These are phyloP conservation scores for Rhingia campestris DNA, from an alignment of 2,888 invertebrate species.

Conservation along the genomic window DNA sequence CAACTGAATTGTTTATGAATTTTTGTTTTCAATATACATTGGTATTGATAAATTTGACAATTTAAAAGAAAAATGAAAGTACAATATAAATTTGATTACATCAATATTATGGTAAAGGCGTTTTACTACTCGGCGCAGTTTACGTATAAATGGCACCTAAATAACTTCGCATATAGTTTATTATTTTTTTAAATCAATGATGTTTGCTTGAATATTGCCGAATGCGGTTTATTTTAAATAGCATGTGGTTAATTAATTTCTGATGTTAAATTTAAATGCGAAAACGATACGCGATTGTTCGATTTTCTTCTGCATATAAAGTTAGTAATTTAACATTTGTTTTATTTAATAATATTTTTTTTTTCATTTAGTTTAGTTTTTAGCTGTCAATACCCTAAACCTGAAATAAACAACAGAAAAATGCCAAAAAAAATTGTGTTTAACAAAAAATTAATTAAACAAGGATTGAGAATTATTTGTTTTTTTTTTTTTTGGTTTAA, in stretches of 20 bases:
- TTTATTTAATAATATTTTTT: slow-evolving; percentile 50
- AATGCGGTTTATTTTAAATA: slow-evolving; percentile 38
- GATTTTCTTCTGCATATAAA: slow-evolving; percentile 29
- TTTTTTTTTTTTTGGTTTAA: slow-evolving; percentile 23
- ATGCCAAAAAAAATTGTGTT: slow-evolving; percentile 75
- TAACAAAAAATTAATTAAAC: slow-evolving; percentile 72
- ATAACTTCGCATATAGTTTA: slow-evolving; percentile 24
- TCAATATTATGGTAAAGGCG: slow-evolving; percentile 22
- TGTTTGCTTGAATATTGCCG: slow-evolving; percentile 37
- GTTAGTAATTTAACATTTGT: slow-evolving; percentile 44
- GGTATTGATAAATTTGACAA: slow-evolving; percentile 43
- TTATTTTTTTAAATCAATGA: neutral
- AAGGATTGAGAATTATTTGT: slow-evolving; percentile 43
- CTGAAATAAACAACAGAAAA: slow-evolving; percentile 77
- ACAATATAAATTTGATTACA: slow-evolving; percentile 42
- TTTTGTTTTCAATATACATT: slow-evolving; percentile 57
- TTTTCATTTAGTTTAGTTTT: slow-evolving; percentile 75
- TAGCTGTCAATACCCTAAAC: slow-evolving; percentile 78
- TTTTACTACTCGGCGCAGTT: slow-evolving; percentile 7
- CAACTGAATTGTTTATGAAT: slow-evolving; percentile 28
- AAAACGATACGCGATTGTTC: slow-evolving; percentile 31
- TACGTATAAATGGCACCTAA: slow-evolving; percentile 14
- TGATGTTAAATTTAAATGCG: slow-evolving; percentile 36
- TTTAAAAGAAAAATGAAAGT: slow-evolving; percentile 15
- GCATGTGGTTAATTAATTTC: slow-evolving; percentile 35